Percentiles rank a stretch among this genome's conserved stretches.
Evolutionary conservation across 2,888 invertebrate species (phyloP).

Genomic region (Lycocerus yunnanus): DNA sequence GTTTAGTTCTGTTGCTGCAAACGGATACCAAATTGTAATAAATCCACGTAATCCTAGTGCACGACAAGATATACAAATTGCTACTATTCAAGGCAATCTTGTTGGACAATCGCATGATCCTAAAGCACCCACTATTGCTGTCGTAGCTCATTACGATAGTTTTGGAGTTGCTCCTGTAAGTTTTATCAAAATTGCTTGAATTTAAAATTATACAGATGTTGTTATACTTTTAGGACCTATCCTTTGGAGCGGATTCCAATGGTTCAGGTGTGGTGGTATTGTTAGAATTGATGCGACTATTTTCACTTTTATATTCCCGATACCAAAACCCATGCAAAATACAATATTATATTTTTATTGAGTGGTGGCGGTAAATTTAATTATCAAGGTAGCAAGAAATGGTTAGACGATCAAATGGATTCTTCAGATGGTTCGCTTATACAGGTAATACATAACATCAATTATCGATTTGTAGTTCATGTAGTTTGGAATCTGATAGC

Average conservation of each 20-base stretch:
- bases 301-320: conserved; percentile 85
- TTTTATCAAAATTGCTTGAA: conserved; percentile 31
- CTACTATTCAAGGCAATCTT: conserved; percentile 85
- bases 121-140: conserved; percentile 76
- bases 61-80: conserved; percentile 79
- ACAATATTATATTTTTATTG: conserved; percentile 84
- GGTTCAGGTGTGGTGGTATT: conserved; percentile 88
- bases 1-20: conserved; percentile 86
- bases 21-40: conserved; percentile 92
- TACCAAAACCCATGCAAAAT: conserved; percentile 71
- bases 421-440: conserved; percentile 70
- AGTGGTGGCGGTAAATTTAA: conserved; percentile 91
- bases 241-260: conserved; percentile 90
- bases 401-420: conserved; percentile 93
- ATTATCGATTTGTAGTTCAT: too few relatives aligned
- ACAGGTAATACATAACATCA: too few relatives aligned
- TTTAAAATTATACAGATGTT: background rate
- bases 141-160: conserved; percentile 94
- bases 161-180: conserved; percentile 88
- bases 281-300: conserved; percentile 83
- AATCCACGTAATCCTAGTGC: conserved; percentile 72
- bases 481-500: too few relatives aligned
- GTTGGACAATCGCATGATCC: conserved; percentile 71
- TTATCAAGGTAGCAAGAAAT: conserved; percentile 94
- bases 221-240: conserved; percentile 85